These are phyloP conservation scores for Pocillopora damicornis DNA, from an alignment of 64 coral and sea anemone genomes.

Conservation along the genomic window DNA sequence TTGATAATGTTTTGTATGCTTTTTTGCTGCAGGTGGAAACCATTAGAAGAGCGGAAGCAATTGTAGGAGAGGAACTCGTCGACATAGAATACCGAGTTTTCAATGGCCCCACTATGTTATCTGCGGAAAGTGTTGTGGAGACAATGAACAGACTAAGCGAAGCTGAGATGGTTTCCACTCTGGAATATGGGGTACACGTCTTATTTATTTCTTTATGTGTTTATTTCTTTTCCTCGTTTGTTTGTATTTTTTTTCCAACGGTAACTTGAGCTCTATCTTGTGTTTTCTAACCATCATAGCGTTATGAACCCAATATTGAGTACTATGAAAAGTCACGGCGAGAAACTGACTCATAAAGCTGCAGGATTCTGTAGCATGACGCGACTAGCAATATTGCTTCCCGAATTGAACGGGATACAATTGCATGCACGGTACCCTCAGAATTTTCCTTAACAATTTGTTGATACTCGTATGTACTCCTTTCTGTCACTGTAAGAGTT, in stretches of 20 bases:
- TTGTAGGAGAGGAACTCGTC: slow-evolving; percentile 27
- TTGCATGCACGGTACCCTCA: too few species aligned
- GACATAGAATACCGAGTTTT: slow-evolving; percentile 57
- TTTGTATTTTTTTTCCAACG: background rate
- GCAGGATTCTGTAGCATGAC: too few species aligned
- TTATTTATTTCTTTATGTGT: background rate
- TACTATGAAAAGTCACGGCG: too few species aligned
- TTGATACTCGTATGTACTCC: too few species aligned
- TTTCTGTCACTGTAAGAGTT: too few species aligned
- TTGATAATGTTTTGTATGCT: background rate
- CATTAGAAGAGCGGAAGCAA: slow-evolving; percentile 34
- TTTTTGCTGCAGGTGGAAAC: background rate
- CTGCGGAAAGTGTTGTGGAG: slow-evolving; percentile 24
- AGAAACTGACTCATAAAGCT: too few species aligned
- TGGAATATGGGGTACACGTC: slow-evolving; percentile 3
- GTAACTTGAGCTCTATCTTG: too few species aligned
- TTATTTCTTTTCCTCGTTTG: background rate
- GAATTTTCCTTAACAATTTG: too few species aligned
- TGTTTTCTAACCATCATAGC: too few species aligned
- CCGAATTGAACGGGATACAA: too few species aligned
- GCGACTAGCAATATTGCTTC: too few species aligned
- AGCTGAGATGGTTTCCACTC: slow-evolving; percentile 3
- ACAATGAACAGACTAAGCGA: slow-evolving; percentile 36
- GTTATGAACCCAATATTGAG: too few species aligned
- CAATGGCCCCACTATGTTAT: slow-evolving; percentile 18